phyloP scores from a whole-genome alignment of 2,888 invertebrate species.

The Thereva unica region DNA sequence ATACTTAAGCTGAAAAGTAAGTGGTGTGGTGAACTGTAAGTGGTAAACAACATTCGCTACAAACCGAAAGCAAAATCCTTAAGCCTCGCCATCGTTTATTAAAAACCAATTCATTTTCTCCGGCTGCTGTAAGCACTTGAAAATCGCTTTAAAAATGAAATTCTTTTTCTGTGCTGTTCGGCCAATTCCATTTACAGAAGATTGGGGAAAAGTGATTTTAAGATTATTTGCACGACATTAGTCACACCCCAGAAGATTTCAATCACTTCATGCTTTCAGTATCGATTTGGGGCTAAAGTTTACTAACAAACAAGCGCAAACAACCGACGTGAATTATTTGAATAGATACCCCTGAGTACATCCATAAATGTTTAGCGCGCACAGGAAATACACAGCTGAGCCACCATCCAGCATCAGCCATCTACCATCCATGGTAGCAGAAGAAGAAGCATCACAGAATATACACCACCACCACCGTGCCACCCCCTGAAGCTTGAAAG shows the following conservation, averaged over 20 bases:
- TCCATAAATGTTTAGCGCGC: slow-evolving; percentile 10
- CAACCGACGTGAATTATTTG: slow-evolving; percentile 23
- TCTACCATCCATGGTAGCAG: neutral
- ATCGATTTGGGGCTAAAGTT: slow-evolving; percentile 16
- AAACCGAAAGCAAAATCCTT: no score
- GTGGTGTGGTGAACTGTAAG: no score
- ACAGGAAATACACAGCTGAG: slow-evolving; percentile 1
- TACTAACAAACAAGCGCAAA: slow-evolving; percentile 19
- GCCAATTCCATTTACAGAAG: neutral
- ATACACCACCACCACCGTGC: slow-evolving; percentile 2
- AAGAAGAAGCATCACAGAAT: neutral
- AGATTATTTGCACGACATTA: slow-evolving; percentile 39
- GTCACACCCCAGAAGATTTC: slow-evolving; percentile 37
- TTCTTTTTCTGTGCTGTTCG: neutral
- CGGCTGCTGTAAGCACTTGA: no score
- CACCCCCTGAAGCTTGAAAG: neutral
- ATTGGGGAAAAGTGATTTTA: neutral
- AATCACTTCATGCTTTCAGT: slow-evolving; percentile 35
- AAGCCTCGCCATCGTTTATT: no score
- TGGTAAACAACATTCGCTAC: no score
- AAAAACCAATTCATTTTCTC: no score
- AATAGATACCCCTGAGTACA: slow-evolving; percentile 19
- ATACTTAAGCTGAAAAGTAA: no score
- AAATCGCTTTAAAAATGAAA: neutral
- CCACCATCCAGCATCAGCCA: neutral